Base-by-base conservation (phyloP, 2,888 invertebrate genomes). In the Conistra vaccinii region DNA sequence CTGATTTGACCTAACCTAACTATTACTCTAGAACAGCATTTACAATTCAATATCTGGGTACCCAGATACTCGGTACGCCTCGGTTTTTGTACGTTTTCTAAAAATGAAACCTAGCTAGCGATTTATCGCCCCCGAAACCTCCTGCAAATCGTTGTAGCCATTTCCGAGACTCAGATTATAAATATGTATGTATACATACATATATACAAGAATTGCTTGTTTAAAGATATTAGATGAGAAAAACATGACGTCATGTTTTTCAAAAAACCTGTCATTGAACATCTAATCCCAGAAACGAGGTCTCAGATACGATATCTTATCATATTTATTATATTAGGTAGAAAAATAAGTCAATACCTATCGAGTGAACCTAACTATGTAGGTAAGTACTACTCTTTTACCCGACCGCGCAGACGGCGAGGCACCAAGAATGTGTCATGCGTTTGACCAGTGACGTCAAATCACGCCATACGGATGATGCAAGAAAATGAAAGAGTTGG, bases 351-450 rank as follows among this genome's bases (percentile, higher is more conserved):
- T 67, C 71, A 66, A 67, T 42, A 51, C 58, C 63, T 71, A 48
- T 26, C 45, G 29, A 61, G 6, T 53, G 60, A 12, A 23, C n/a
- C 2, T 4, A 29, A n/a, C 7, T 4, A 7, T 29, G 17, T 35
- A n/a, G n/a, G n/a, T n/a, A n/a, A n/a, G n/a, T n/a, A n/a, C 29
- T 51, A 55, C 7, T 55, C 12, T 0, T 39, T 45, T 65, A 67
- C 45, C 68, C 29, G 66, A 58, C 48, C 57, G 65, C 57, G 39
- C 66, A 82, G 84, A 84, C 82, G 10, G 26, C 39, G 42, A 69
- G 81, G 81, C 82, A 67, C 84, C 84, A 26, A 53, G 26, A 55
- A 65, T 81, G 76, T 65, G 82, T 84, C 81, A 83, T 60, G 58
- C 65, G 66, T 51, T 60, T 58, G 35, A 32, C 12, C 6, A 10